Base-by-base conservation (phyloP, 2,113 vertebrate species). In the Etheostoma cragini region DNA sequence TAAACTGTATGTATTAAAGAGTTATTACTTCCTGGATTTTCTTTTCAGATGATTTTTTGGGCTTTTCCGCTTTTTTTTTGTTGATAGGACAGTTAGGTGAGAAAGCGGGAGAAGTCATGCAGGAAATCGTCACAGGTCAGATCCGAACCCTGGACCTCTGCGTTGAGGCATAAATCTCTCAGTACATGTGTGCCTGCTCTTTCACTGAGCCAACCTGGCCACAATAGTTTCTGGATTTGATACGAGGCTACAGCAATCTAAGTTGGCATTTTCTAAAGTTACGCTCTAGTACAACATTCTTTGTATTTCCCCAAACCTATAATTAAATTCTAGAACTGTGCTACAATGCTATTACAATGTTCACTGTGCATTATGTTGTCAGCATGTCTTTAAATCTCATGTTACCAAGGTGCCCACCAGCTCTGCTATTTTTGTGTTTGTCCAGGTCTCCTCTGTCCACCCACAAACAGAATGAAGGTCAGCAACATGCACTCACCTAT, bases 391-490 rank as follows among this genome's bases (percentile, higher is more conserved):
- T 67, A 53, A 82, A 89, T 78, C 60, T 81, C 74, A 30, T 19
- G 35, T 81, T 78, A 82, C 58, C 63, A 47, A 38, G 30, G 74
- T 5, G 10, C 76, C 86, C 80, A 82, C 76, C 61, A n/a, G 19
- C 67, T 72, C 45, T 81, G 65, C 72, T 77, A 45, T 77, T 85
- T 81, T 74, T 83, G 69, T 80, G 81, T 85, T 53, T 77, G 72
- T 66, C 60, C 70, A 77, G 66, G 64, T 88, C 24, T 87, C 60
- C 21, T 83, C 54, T 67, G 63, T 84, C 87, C 83, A 63, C 90
- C 88, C 86, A 90, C 91, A 85, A 62, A 72, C 52, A 67, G 21
- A 76, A 54, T 52, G 75, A 90, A 88, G 86, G 87, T 79, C 85
- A 89, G 42, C 62, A 54, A 76, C n/a, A n/a, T n/a, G n/a, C 26